phyloP scores from a whole-genome alignment of 2,888 invertebrate species.

The Autographa gamma region DNA sequence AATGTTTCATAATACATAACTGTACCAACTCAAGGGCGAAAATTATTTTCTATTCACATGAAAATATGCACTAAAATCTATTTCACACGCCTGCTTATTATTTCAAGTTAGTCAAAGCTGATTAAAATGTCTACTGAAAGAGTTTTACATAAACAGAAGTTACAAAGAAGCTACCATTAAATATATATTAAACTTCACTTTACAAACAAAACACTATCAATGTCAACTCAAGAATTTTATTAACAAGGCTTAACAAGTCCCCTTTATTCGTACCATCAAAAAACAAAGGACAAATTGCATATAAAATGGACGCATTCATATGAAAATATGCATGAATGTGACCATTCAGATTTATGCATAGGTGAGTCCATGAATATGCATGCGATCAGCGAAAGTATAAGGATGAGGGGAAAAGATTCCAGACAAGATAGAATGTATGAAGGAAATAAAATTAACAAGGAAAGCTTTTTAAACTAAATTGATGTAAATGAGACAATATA shows the following conservation, averaged over 20 bases:
- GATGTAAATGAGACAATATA: too few relatives aligned
- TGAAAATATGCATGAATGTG: slow-evolving; percentile 10
- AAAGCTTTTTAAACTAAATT: too few relatives aligned
- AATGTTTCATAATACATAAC: too few relatives aligned
- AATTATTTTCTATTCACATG: too few relatives aligned
- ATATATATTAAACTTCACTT: too few relatives aligned
- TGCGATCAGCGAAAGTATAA: neutral
- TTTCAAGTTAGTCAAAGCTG: too few relatives aligned
- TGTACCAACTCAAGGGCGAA: too few relatives aligned
- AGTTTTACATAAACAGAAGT: too few relatives aligned
- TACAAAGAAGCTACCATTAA: too few relatives aligned
- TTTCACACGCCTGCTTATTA: too few relatives aligned
- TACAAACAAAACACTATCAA: neutral
- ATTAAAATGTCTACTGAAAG: too few relatives aligned
- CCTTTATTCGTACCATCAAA: neutral
- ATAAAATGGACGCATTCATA: neutral
- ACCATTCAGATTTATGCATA: slow-evolving; percentile 9
- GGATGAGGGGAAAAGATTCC: neutral
- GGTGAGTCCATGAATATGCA: neutral
- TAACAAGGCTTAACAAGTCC: neutral
- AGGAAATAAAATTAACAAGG: neutral
- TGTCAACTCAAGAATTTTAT: neutral
- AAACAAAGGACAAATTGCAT: neutral
- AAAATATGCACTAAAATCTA: too few relatives aligned
- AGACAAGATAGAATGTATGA: neutral